Evolutionary conservation across 2,113 vertebrate genomes (phyloP).

Genomic region (Tapirus terrestris): DNA sequence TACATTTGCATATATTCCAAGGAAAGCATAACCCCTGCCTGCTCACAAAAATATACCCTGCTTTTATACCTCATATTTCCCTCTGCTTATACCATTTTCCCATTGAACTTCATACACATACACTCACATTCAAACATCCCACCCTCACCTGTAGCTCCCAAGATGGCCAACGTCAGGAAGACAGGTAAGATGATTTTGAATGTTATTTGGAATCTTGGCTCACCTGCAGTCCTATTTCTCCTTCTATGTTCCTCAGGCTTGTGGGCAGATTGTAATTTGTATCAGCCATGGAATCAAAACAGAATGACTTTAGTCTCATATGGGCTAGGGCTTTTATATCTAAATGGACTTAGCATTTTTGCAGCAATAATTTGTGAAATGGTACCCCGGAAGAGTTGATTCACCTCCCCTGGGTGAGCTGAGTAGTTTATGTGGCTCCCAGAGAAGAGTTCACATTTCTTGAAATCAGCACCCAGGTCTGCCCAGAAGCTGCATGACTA

Average conservation of each 20-base stretch:
- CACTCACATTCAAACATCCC: slow-evolving; percentile 79
- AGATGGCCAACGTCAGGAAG: slow-evolving; percentile 78
- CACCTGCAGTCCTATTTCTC: slow-evolving; percentile 43
- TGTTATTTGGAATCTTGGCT: slow-evolving; percentile 73
- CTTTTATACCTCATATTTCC: slow-evolving; percentile 51
- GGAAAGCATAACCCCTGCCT: slow-evolving; percentile 74
- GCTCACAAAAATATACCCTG: slow-evolving; percentile 67
- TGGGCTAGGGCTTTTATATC: slow-evolving; percentile 29
- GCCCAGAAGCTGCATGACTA: slow-evolving; percentile 80
- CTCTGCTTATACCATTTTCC: slow-evolving; percentile 59
- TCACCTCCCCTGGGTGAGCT: slow-evolving; percentile 75
- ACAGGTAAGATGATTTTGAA: slow-evolving; percentile 80
- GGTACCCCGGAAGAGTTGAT: slow-evolving; percentile 76
- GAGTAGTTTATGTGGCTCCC: slow-evolving; percentile 65
- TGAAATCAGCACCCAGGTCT: slow-evolving; percentile 67
- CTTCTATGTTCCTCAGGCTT: slow-evolving; percentile 73
- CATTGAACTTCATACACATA: slow-evolving; percentile 64
- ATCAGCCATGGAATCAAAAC: slow-evolving; percentile 30
- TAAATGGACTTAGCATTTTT: slow-evolving; percentile 31
- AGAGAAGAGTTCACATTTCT: slow-evolving; percentile 62
- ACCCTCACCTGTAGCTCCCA: slow-evolving; percentile 81
- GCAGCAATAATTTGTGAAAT: slow-evolving; percentile 56
- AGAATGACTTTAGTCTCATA: neutral
- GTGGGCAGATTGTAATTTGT: slow-evolving; percentile 81
- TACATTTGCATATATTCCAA: slow-evolving; percentile 72